Evolutionary conservation across 2,113 vertebrate species (phyloP).

Genomic region (Heterocephalus glaber): DNA sequence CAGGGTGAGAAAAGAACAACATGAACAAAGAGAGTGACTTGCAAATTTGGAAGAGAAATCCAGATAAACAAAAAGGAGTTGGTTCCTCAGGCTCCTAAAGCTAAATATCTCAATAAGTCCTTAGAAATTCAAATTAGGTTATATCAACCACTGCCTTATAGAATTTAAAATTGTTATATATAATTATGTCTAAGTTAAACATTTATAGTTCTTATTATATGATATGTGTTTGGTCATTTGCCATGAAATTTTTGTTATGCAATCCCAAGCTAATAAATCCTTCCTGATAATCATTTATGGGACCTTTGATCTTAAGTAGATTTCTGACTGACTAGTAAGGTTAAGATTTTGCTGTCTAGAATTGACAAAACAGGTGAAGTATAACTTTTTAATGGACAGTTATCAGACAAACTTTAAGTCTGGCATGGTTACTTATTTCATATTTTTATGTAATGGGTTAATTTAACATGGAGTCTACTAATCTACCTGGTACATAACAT

Average conservation of each 20-base stretch:
- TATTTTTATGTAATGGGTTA: background rate
- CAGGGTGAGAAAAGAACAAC: background rate
- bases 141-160: background rate
- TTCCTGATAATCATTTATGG: background rate
- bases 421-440: background rate
- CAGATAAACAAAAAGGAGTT: background rate
- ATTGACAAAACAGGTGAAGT: background rate
- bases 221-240: background rate
- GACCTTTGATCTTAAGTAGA: background rate
- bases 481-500: background rate
- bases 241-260: background rate
- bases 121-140: background rate
- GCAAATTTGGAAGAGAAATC: constrained; percentile 46
- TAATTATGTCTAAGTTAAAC: background rate
- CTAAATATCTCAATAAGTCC: background rate
- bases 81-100: background rate
- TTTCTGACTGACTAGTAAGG: background rate
- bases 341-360: background rate
- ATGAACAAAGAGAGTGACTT: constrained; percentile 50
- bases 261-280: background rate
- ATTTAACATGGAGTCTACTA: constrained; percentile 20
- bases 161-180: background rate
- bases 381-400: background rate
- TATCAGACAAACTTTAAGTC: background rate
- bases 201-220: background rate